These are phyloP conservation scores for Guaruba guarouba DNA, from an alignment of 2,113 vertebrate species.

Conservation along the genomic window DNA sequence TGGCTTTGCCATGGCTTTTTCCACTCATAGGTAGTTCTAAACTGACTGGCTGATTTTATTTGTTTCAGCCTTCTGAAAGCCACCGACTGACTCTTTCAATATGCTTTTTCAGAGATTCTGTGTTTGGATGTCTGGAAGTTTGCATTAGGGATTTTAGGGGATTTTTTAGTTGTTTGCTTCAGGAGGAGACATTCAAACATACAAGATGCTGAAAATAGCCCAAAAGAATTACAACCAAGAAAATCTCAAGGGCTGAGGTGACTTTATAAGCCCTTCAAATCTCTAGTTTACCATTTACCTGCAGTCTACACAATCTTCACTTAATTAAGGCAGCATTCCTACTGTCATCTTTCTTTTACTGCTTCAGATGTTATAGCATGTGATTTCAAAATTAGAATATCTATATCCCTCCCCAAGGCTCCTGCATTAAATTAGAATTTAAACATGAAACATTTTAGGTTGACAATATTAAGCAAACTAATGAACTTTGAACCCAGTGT, in stretches of 20 bases:
- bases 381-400: not conserved
- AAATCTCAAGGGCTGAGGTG: not conserved
- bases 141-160: not conserved
- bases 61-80: not conserved
- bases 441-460: not conserved
- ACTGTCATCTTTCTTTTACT: not conserved
- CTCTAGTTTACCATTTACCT: not conserved
- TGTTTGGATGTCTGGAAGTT: not conserved
- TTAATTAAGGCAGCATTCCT: not conserved
- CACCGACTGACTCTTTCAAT: not conserved
- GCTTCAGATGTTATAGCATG: not conserved
- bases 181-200: not conserved
- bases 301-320: not conserved
- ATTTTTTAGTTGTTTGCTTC: not conserved
- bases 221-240: not conserved
- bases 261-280: not conserved
- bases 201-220: not conserved
- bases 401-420: not conserved
- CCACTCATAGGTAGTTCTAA: not conserved
- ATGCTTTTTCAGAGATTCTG: not conserved
- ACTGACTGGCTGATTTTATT: not conserved
- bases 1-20: not conserved
- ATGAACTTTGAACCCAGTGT: not conserved
- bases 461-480: not conserved
- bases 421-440: not conserved